Conservation (phyloP, 2,797 vertebrate species). For the Rallus crepitans region DNA sequence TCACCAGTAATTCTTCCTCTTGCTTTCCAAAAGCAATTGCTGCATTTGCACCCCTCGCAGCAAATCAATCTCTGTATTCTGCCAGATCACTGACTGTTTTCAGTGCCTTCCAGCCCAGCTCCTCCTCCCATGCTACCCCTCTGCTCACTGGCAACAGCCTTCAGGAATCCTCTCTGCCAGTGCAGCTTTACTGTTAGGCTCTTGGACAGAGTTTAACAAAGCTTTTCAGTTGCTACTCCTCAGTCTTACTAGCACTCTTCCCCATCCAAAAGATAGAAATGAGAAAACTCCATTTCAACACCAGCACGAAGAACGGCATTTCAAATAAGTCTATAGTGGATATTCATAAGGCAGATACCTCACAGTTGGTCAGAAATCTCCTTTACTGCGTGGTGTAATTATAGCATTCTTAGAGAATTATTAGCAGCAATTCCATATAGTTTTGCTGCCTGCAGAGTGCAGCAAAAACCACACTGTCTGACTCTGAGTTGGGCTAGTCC, state of each 20-base stretch:
- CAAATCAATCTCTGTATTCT: slow-evolving; percentile 18
- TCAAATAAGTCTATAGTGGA: neutral
- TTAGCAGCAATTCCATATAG: neutral
- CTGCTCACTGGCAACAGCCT: neutral
- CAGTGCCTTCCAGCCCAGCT: neutral
- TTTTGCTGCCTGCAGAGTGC: slow-evolving; percentile 51
- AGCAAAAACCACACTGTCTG: slow-evolving; percentile 34
- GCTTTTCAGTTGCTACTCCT: neutral
- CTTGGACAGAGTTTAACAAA: neutral
- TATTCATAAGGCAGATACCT: neutral
- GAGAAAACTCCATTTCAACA: neutral
- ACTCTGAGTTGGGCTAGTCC: neutral
- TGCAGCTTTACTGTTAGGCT: neutral
- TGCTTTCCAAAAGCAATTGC: slow-evolving; percentile 49
- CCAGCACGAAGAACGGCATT: neutral
- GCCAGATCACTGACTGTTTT: neutral
- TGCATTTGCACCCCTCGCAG: neutral
- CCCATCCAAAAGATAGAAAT: neutral
- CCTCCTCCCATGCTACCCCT: neutral
- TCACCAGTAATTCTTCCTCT: slow-evolving; percentile 53
- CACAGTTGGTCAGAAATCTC: neutral
- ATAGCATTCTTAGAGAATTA: neutral
- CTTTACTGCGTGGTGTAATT: neutral
- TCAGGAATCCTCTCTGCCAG: neutral
- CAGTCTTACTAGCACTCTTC: neutral